A percentile compares a stretch with the other conserved stretches of the same genome.
Evolutionary conservation across 2,113 vertebrate species (phyloP).

Genomic region (Salvelinus alpinus): DNA sequence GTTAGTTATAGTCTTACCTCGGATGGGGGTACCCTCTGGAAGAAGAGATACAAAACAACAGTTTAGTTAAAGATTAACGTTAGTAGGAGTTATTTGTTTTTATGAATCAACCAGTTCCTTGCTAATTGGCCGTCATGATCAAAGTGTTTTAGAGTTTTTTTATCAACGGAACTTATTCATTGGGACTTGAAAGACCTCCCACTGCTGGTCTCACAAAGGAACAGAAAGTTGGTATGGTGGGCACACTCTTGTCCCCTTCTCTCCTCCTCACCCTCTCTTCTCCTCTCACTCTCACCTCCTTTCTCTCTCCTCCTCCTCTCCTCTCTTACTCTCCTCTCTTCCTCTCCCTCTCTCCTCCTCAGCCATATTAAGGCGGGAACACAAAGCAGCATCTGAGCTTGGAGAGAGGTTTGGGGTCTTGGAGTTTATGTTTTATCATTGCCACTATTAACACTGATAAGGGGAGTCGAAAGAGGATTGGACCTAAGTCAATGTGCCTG

Average conservation of each 20-base stretch:
- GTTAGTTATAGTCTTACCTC: constrained; percentile 87
- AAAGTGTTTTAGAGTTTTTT: neutral
- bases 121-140: constrained; percentile 22
- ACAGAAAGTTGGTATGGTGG: constrained; percentile 8
- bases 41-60: constrained; percentile 75
- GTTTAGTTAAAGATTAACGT: constrained; percentile 69
- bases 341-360: neutral
- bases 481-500: constrained; percentile 20
- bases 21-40: constrained; percentile 97
- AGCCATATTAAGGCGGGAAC: constrained; percentile 12
- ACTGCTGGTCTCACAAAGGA: constrained; percentile 68
- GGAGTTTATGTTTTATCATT: constrained; percentile 13
- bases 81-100: constrained; percentile 53
- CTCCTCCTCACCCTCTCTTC: neutral
- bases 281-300: neutral
- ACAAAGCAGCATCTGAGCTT: neutral
- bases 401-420: constrained; percentile 14
- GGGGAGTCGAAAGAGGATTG: neutral
- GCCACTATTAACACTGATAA: constrained; percentile 10
- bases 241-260: neutral
- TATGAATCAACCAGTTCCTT: constrained; percentile 25
- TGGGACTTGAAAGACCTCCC: constrained; percentile 29
- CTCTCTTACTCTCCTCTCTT: neutral
- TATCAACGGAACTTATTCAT: constrained; percentile 6
- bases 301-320: neutral